A percentile compares a stretch with the other conserved stretches of the same genome.
phyloP scores from a whole-genome alignment of 2,888 invertebrate genomes.

The Melikaiella ostensackeni region DNA sequence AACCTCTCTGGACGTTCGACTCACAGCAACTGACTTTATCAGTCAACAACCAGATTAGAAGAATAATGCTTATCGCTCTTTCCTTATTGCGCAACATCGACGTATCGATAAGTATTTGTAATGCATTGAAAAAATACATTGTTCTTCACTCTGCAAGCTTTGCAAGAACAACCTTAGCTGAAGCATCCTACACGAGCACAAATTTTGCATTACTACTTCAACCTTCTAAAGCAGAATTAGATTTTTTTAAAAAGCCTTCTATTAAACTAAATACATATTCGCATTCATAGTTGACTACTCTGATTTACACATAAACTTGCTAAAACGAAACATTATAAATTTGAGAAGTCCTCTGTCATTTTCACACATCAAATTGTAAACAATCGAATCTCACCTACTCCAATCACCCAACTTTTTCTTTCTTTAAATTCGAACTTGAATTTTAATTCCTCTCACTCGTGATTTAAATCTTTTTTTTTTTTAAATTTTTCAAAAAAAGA shows the following conservation, averaged over 20 bases:
- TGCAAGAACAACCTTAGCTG: slow-evolving; percentile 1
- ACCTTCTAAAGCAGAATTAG: background rate
- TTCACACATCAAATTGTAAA: background rate
- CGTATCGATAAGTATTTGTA: background rate
- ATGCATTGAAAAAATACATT: background rate
- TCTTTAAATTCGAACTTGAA: background rate
- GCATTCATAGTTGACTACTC: background rate
- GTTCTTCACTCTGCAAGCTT: slow-evolving; percentile 8
- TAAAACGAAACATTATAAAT: background rate
- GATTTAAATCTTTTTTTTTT: background rate
- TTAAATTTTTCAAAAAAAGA: background rate
- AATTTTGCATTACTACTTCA: background rate
- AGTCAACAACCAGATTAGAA: background rate
- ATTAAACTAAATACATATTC: background rate
- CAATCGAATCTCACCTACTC: background rate
- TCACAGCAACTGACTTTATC: slow-evolving; percentile 16
- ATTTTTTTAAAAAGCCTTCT: background rate
- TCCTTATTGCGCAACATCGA: slow-evolving; percentile 1
- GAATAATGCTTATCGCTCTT: slow-evolving; percentile 27
- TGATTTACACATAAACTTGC: background rate
- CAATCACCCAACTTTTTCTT: background rate
- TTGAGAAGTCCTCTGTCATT: background rate
- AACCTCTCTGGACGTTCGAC: background rate
- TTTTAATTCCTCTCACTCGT: background rate
- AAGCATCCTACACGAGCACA: background rate